Base-by-base conservation (phyloP, 2,113 vertebrate genomes). In the Dryoscopus gambensis region DNA sequence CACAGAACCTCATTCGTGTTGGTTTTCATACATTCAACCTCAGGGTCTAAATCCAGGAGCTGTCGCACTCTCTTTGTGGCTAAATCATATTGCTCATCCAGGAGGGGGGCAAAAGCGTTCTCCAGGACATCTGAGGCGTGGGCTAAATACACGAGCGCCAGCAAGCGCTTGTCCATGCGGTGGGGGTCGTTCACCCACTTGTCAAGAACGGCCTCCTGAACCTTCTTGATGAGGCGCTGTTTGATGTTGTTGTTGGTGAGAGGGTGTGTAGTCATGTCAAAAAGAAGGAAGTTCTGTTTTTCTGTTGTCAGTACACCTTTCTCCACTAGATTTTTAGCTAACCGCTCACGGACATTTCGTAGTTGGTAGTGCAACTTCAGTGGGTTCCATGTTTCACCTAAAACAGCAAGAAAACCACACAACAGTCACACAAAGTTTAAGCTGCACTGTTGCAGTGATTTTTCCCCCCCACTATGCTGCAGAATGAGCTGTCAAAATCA, bases 261-360 rank as follows among this genome's bases (percentile, higher is more conserved):
- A 30, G 99, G 99, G 92, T 99, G 99, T 0, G 99, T 99, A 33
- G 98, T 99, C 99, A 99, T 99, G 98, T 99, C 99, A 96, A 99
- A 99, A 24, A 99, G 98, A 76, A 99, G 98, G 97, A 99, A 99
- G 98, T 99, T 99, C 97, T 99, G 99, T 97, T 99, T 99, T 97
- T 99, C 99, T 15, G 99, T 99, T 13, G 99, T 99, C 93, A 99
- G 96, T 77, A 99, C 99, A 11, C 99, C 99, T 93, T 99, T 99
- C 95, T 99, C 99, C 95, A 99, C 99, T 80, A 99, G 97, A 97
- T 99, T 99, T 97, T 99, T 99, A 93, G 99, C 99, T 98, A 99
- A 97, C 5, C 98, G 98, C 95, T 99, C 99, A 25, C 99, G 98
- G 22, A 99, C 99, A 2, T 99, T 99, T 97, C 99, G 97, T 93